Percentiles rank a stretch among this genome's conserved stretches.
These are phyloP conservation scores for Notodonta ziczac DNA, from an alignment of 2,888 invertebrate genomes.

Conservation along the genomic window DNA sequence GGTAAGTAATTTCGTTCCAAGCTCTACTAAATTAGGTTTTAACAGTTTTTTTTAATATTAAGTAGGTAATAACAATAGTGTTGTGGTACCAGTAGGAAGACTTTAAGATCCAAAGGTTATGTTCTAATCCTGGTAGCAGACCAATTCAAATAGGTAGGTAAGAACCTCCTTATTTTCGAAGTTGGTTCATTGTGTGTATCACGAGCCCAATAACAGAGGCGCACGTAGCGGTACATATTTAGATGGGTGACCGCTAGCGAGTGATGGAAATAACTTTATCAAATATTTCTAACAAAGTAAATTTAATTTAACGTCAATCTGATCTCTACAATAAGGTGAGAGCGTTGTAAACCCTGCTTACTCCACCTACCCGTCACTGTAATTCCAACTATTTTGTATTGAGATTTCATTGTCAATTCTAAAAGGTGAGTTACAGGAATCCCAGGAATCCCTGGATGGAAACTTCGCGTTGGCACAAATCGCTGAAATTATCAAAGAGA, in stretches of 20 bases:
- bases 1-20: too few relatives aligned
- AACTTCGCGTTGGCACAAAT: neutral
- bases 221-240: too few relatives aligned
- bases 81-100: too few relatives aligned
- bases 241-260: too few relatives aligned
- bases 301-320: neutral
- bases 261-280: too few relatives aligned
- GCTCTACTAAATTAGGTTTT: too few relatives aligned
- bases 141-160: neutral
- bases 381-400: neutral
- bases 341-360: neutral
- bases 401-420: slow-evolving; percentile 1
- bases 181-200: too few relatives aligned
- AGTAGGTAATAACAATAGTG: too few relatives aligned
- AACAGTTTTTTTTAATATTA: too few relatives aligned
- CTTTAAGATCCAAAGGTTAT: too few relatives aligned
- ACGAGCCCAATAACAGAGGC: too few relatives aligned
- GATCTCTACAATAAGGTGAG: neutral
- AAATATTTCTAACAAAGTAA: neutral
- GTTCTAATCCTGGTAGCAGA: too few relatives aligned
- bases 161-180: neutral
- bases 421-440: neutral
- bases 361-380: neutral
- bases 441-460: neutral
- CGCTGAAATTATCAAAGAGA: neutral